Evolutionary conservation across 2,797 vertebrate species (phyloP).

Genomic region (Oryzias sinensis): DNA sequence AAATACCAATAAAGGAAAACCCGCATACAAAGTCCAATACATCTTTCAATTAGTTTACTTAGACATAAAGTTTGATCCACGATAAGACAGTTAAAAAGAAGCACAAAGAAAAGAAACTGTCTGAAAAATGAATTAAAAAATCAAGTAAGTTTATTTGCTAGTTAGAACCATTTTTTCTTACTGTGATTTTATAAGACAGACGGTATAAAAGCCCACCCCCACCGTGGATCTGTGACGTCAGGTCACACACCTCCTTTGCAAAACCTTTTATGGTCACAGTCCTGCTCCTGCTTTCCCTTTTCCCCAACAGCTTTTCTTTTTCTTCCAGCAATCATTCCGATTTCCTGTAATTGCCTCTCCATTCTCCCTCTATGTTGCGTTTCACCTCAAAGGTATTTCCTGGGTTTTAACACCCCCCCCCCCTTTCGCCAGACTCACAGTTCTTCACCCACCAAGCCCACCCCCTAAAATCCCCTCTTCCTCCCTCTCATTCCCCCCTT

Average conservation of each 20-base stretch:
- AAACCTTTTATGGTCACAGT: slow-evolving; percentile 66
- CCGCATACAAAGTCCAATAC: background rate
- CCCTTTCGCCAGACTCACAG: slow-evolving; percentile 30
- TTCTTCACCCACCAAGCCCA: slow-evolving; percentile 32
- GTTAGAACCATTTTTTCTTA: slow-evolving; percentile 11
- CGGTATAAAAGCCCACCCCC: slow-evolving; percentile 17
- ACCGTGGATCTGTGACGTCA: slow-evolving; percentile 30
- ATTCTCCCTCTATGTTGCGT: slow-evolving; percentile 51
- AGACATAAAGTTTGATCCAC: slow-evolving; percentile 4
- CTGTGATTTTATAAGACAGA: slow-evolving; percentile 37
- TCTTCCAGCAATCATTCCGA: slow-evolving; percentile 60
- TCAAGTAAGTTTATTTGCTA: slow-evolving; percentile 26
- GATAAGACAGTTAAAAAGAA: background rate
- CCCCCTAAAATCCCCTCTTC: slow-evolving; percentile 40
- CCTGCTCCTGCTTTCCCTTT: slow-evolving; percentile 52
- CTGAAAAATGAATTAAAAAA: background rate
- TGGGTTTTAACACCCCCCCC: slow-evolving; percentile 65
- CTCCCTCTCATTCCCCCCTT: slow-evolving; percentile 34
- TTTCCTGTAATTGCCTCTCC: slow-evolving; percentile 74
- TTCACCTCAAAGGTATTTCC: slow-evolving; percentile 80
- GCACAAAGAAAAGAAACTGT: background rate
- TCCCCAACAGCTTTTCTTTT: slow-evolving; percentile 20
- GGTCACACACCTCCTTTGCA: slow-evolving; percentile 44
- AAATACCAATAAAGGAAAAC: too few species aligned
- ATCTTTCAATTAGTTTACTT: background rate